Evolutionary conservation across 2,113 vertebrate genomes (phyloP), one percentile per base, ranked within the genome.

Genomic region (Plecotus auritus): DNA sequence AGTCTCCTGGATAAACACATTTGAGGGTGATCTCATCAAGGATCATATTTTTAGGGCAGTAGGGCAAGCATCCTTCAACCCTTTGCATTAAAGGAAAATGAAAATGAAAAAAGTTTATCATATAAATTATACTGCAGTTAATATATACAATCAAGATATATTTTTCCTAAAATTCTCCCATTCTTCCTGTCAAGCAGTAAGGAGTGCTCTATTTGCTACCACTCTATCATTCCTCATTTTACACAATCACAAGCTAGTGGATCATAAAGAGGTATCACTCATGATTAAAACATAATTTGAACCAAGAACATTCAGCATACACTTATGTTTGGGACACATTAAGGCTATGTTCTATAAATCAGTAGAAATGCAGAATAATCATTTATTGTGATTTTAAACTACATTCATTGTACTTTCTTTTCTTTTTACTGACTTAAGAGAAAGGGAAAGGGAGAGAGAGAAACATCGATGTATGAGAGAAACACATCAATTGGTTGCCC

Each of bases 21-120:
- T 99, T 99, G 96, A 99, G 98, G 11, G 99, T 99, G 97, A 99
- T 92, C 91, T 99, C 99, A 98, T 99, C 99, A 49, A 99, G 98
- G 80, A 99, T 98, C 99, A 99, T 99, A 93, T 98, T 98, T 97
- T 98, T 99, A 72, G 99, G 99, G 97, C 99, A 99, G 69, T 99
- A 98, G 1, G 99, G 99, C 96, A 99, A 99, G 96, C 99, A 99
- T 97, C 99, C 99, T 98, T 99, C 99, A 95, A 99, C 99, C 72
- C 99, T 99, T 97, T 80, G 98, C 97, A 73, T 95, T 32, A 70
- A 90, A 97, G 94, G 37, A 45, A 88, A 92, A 92, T 77, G n/a
- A 86, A 76, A 82, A 51, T 83, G 90, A 59, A 69, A 81, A 90
- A 86, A 54, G 4, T 18, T 32, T 81, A 64, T 94, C 85, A 32